These are phyloP conservation scores for Rhizoglyphus robini DNA, from an alignment of 1,140 invertebrate species.

Conservation along the genomic window DNA sequence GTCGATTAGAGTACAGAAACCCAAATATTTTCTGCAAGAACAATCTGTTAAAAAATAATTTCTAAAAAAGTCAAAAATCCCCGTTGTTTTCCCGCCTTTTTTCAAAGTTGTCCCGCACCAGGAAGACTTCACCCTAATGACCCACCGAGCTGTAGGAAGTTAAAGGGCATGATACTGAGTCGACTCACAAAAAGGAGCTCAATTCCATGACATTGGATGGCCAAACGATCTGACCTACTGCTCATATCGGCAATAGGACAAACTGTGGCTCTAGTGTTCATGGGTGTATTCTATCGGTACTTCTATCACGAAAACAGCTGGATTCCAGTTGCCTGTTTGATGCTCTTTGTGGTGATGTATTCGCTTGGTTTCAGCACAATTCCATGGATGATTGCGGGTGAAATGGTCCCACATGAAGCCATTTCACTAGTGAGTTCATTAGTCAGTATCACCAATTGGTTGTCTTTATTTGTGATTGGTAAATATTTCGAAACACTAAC, in stretches of 20 bases:
- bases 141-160: too few relatives aligned
- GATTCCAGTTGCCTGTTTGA: slow-evolving; percentile 40
- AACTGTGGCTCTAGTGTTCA: slow-evolving; percentile 44
- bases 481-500: slow-evolving; percentile 64
- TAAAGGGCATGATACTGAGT: too few relatives aligned
- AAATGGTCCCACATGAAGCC: slow-evolving; percentile 32
- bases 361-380: slow-evolving; percentile 61
- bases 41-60: too few relatives aligned
- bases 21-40: too few relatives aligned
- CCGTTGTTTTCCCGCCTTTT: too few relatives aligned
- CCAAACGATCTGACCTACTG: too few relatives aligned
- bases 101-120: too few relatives aligned
- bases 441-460: slow-evolving; percentile 73
- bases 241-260: slow-evolving; percentile 43
- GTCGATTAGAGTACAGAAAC: too few relatives aligned
- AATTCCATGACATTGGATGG: too few relatives aligned
- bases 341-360: slow-evolving; percentile 46
- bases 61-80: too few relatives aligned
- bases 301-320: slow-evolving; percentile 27
- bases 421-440: slow-evolving; percentile 46
- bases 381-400: slow-evolving; percentile 64
- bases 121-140: too few relatives aligned
- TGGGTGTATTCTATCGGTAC: slow-evolving; percentile 38
- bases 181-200: too few relatives aligned
- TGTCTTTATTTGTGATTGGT: slow-evolving; percentile 74